These are phyloP conservation scores for Malurus alboscapulatus DNA, from an alignment of 2,113 vertebrate species.

Conservation along the genomic window DNA sequence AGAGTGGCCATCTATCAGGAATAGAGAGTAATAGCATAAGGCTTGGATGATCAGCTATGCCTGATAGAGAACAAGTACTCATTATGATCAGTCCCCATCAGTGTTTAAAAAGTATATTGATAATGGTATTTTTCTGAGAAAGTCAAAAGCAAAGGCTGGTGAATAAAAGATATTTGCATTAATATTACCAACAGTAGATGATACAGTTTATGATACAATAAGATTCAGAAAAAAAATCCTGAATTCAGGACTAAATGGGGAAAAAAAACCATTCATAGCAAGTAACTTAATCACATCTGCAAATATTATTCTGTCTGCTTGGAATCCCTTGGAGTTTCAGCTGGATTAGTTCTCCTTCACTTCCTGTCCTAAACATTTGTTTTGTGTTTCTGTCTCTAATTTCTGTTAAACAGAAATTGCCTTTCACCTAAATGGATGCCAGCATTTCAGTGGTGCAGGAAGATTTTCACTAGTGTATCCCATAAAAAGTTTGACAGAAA, in stretches of 20 bases:
- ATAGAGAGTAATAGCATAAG: neutral
- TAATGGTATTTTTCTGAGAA: neutral
- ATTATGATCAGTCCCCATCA: neutral
- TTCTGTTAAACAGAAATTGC: slow-evolving; percentile 23
- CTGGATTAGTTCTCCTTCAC: slow-evolving; percentile 51
- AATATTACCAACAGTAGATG: neutral
- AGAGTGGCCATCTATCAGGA: neutral
- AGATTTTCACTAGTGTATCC: neutral
- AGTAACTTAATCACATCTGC: slow-evolving; percentile 36
- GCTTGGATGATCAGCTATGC: neutral
- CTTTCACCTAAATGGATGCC: neutral
- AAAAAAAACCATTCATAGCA: slow-evolving; percentile 4
- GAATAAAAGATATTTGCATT: neutral
- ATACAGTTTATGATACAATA: neutral
- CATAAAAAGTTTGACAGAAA: neutral
- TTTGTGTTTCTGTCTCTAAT: slow-evolving; percentile 27
- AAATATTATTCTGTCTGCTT: slow-evolving; percentile 53
- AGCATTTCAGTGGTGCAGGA: neutral
- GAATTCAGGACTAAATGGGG: neutral
- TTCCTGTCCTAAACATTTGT: slow-evolving; percentile 47
- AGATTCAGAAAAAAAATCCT: neutral
- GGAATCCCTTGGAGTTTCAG: slow-evolving; percentile 32
- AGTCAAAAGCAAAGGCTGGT: neutral
- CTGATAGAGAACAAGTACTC: neutral
- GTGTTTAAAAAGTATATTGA: neutral